These are phyloP conservation scores for Mechanitis messenoides DNA, from an alignment of 2,888 invertebrate species.

Conservation along the genomic window DNA sequence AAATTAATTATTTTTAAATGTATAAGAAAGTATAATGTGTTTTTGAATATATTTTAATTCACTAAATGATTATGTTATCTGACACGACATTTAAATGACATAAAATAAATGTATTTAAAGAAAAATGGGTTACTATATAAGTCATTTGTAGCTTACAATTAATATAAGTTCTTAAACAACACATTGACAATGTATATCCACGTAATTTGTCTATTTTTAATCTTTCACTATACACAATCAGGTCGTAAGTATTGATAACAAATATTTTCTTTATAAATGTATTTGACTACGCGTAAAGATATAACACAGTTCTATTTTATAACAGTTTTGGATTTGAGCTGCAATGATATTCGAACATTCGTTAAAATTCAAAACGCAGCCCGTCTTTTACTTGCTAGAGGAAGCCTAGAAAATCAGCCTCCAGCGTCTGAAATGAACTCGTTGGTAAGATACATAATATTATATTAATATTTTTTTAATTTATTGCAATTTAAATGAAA, in stretches of 20 bases:
- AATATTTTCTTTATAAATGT: neutral
- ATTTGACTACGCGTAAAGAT: neutral
- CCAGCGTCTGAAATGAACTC: neutral
- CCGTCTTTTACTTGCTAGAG: neutral
- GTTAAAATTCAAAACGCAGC: neutral
- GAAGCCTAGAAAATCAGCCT: neutral
- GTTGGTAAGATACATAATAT: neutral
- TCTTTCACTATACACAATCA: neutral
- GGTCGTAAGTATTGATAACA: neutral
- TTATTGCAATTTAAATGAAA: neutral
- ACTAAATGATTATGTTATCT: no score
- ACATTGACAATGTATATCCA: neutral
- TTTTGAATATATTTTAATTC: no score
- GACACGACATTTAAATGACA: no score
- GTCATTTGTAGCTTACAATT: neutral
- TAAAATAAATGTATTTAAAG: no score
- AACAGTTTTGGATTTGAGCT: neutral
- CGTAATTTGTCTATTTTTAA: neutral
- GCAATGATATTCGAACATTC: neutral
- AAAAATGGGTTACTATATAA: no score
- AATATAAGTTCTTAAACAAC: neutral
- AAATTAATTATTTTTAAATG: no score
- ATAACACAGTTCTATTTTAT: neutral
- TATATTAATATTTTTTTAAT: neutral
- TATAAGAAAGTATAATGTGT: no score